Percentiles rank a stretch among this genome's conserved stretches.
Conservation (phyloP, 2,888 invertebrate genomes). For the Amphipoea lucens region DNA sequence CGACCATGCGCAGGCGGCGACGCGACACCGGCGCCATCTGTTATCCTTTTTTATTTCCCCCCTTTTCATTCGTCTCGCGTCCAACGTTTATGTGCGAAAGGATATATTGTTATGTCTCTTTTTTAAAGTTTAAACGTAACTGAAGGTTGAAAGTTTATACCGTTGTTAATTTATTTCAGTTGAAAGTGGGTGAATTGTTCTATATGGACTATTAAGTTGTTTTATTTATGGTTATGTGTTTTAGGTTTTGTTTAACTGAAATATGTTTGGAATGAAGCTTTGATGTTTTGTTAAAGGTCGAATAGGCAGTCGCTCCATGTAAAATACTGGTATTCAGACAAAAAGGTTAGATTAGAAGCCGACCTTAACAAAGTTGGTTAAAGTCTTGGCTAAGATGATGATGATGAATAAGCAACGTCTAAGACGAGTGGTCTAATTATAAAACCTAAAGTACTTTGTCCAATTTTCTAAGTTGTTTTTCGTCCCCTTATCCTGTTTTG, state of each 20-base stretch:
- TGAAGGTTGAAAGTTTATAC: constrained; percentile 64
- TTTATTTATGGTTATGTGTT: constrained; percentile 46
- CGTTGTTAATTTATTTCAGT: constrained; percentile 62
- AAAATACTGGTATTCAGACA: no score
- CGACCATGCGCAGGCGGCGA: constrained; percentile 75
- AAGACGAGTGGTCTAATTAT: background rate
- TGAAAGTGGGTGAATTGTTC: constrained; percentile 68
- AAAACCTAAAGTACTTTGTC: background rate
- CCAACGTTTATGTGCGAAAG: constrained; percentile 69
- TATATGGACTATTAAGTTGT: constrained; percentile 50
- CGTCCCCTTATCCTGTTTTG: background rate
- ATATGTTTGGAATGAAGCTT: background rate
- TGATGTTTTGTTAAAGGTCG: background rate
- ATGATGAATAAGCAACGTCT: background rate
- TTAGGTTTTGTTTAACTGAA: constrained; percentile 33
- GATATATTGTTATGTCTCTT: constrained; percentile 72
- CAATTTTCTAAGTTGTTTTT: background rate
- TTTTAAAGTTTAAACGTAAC: constrained; percentile 66
- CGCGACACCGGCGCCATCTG: constrained; percentile 69
- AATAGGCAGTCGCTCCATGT: no score
- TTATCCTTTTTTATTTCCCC: constrained; percentile 72
- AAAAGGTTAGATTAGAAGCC: background rate
- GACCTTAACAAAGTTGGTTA: background rate
- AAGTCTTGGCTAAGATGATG: no score
- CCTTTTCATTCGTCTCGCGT: constrained; percentile 66